Percentiles rank a stretch among this genome's conserved stretches.
Evolutionary conservation across 2,888 invertebrate genomes (phyloP).

Genomic region (Argyresthia goedartella): DNA sequence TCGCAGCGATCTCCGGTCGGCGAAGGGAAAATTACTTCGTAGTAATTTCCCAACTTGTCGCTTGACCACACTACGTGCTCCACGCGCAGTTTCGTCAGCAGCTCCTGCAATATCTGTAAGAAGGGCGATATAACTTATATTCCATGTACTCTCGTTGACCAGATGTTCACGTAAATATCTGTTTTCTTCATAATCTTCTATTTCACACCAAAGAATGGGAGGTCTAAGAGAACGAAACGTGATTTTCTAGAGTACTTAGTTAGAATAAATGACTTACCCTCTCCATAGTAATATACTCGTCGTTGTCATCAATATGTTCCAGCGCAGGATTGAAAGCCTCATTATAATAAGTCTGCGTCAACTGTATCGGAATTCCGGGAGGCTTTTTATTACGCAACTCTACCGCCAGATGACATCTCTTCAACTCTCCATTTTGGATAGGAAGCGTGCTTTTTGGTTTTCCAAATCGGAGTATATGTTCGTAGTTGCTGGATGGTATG

Average conservation of each 20-base stretch:
- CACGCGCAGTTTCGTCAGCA: conserved; percentile 74
- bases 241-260: no score
- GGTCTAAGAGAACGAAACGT: neutral
- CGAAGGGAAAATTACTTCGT: conserved; percentile 78
- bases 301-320: conserved; percentile 51
- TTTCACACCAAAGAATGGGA: neutral
- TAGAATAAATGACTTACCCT: conserved; percentile 52
- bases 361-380: conserved; percentile 47
- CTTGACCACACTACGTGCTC: conserved; percentile 79
- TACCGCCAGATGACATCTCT: conserved; percentile 41
- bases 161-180: neutral
- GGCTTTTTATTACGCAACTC: conserved; percentile 49
- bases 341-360: conserved; percentile 49
- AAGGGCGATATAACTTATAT: neutral
- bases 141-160: no score
- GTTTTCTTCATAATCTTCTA: neutral
- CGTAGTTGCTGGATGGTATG: conserved; percentile 77
- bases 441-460: conserved; percentile 41
- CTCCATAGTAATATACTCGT: conserved; percentile 76
- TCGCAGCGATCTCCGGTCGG: conserved; percentile 79
- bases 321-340: conserved; percentile 37
- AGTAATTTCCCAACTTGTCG: conserved; percentile 76
- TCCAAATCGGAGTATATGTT: conserved; percentile 71
- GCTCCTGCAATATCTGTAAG: conserved; percentile 74
- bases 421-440: conserved; percentile 20